Percentiles rank a stretch among this genome's conserved stretches.
Evolutionary conservation across 2,113 vertebrate species (phyloP).

Genomic region (Epinephelus fuscoguttatus): DNA sequence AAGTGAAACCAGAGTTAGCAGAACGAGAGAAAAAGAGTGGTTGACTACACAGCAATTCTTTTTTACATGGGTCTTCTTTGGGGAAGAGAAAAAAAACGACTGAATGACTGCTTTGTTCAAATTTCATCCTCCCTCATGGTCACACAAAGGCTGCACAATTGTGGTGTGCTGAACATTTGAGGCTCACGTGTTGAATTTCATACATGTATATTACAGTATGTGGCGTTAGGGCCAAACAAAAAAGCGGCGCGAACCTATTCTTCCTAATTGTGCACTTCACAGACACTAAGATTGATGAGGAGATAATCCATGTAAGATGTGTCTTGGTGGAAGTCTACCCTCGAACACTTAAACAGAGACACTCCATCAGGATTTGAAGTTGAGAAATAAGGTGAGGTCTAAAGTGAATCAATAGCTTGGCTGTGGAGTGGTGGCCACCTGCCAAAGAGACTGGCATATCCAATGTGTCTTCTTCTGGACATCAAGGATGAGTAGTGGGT

Average conservation of each 20-base stretch:
- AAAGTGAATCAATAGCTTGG: conserved; percentile 85
- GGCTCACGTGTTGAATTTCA: conserved; percentile 25
- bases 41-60: conserved; percentile 33
- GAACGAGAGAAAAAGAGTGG: conserved; percentile 30
- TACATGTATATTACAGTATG: conserved; percentile 7
- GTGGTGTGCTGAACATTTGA: conserved; percentile 30
- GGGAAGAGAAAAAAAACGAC: conserved; percentile 9
- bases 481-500: conserved; percentile 67
- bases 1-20: conserved; percentile 72
- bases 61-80: conserved; percentile 37
- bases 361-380: conserved; percentile 84
- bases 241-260: conserved; percentile 30
- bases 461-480: conserved; percentile 82
- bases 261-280: conserved; percentile 63
- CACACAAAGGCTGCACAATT: conserved; percentile 49
- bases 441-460: conserved; percentile 84
- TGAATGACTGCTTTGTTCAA: conserved; percentile 67
- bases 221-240: conserved; percentile 23
- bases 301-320: conserved; percentile 76
- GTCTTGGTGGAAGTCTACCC: conserved; percentile 69
- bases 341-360: conserved; percentile 79
- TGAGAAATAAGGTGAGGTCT: conserved; percentile 84
- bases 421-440: conserved; percentile 79
- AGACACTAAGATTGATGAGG: conserved; percentile 71
- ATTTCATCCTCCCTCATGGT: conserved; percentile 51